A percentile compares a stretch with the other conserved stretches of the same genome.
Conservation (phyloP, 2,888 invertebrate genomes). For the Cheilosia grossa region DNA sequence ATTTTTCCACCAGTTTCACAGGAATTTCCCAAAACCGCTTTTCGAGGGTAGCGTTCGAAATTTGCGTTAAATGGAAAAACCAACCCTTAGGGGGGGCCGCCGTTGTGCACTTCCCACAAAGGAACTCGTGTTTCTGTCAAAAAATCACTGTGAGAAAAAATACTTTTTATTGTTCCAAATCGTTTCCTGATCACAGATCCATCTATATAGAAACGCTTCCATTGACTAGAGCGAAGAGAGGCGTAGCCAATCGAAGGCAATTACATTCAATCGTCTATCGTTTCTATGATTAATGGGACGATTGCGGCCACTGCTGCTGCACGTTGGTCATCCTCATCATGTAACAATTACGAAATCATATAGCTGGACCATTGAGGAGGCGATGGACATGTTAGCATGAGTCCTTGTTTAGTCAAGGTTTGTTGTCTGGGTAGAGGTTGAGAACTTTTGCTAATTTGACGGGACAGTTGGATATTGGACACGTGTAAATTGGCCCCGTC, state of each 20-base stretch:
- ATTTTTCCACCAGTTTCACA: slow-evolving; percentile 72
- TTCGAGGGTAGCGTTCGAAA: slow-evolving; percentile 22
- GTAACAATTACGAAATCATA: slow-evolving; percentile 68
- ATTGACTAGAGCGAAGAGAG: slow-evolving; percentile 44
- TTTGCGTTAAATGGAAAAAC: slow-evolving; percentile 30
- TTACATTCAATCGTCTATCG: slow-evolving; percentile 59
- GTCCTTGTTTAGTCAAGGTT: slow-evolving; percentile 46
- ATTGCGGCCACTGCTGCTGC: slow-evolving; percentile 26
- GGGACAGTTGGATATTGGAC: slow-evolving; percentile 20
- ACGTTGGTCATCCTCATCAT: slow-evolving; percentile 55
- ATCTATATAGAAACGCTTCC: not conserved
- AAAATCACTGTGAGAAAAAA: slow-evolving; percentile 57
- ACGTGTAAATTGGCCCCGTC: slow-evolving; percentile 39
- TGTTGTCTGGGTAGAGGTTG: slow-evolving; percentile 1
- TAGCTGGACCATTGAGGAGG: slow-evolving; percentile 40
- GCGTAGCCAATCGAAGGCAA: slow-evolving; percentile 70
- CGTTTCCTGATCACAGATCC: slow-evolving; percentile 40
- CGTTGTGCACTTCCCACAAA: slow-evolving; percentile 43
- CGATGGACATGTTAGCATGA: slow-evolving; percentile 27
- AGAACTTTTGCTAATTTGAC: slow-evolving; percentile 25
- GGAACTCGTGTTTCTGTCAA: slow-evolving; percentile 35
- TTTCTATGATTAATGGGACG: slow-evolving; percentile 60
- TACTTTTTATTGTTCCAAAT: slow-evolving; percentile 37
- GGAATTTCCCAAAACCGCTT: slow-evolving; percentile 5
- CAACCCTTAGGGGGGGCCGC: slow-evolving; percentile 4